Conservation (phyloP, 2,113 vertebrate genomes). For the Mobula hypostoma region DNA sequence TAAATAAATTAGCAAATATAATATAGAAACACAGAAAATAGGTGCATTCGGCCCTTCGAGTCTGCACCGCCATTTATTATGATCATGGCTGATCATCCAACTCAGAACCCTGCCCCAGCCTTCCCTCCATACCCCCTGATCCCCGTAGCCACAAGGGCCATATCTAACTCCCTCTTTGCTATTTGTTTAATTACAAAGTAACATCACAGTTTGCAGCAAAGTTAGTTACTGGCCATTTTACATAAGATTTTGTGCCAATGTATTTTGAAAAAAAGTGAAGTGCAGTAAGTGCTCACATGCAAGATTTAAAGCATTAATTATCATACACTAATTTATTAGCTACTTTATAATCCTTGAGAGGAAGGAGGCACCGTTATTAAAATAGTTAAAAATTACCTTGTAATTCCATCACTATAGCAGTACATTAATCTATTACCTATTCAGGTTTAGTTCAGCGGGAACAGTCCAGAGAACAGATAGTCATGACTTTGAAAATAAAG, state of each 20-base stretch:
- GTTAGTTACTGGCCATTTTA: background rate
- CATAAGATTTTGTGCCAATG: background rate
- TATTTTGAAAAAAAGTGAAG: background rate
- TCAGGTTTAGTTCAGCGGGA: background rate
- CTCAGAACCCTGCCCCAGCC: too few species aligned
- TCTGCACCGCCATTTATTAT: too few species aligned
- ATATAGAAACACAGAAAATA: too few species aligned
- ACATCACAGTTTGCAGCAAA: too few species aligned
- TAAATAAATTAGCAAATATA: conserved; percentile 26
- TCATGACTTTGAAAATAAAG: background rate
- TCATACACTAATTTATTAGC: background rate
- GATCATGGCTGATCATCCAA: too few species aligned
- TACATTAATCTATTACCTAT: background rate
- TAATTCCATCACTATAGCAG: too few species aligned
- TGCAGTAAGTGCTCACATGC: background rate
- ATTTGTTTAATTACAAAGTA: too few species aligned
- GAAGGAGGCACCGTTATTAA: background rate
- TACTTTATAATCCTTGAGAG: background rate
- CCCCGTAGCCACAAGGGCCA: too few species aligned
- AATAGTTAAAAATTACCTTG: too few species aligned
- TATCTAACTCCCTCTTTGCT: too few species aligned
- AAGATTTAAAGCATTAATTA: background rate
- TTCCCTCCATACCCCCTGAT: too few species aligned
- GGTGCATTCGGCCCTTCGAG: too few species aligned
- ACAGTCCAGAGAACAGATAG: background rate